Evolutionary conservation across 2,113 vertebrate species (phyloP), one percentile per base, ranked within the genome.

Genomic region (Pimephales promelas): DNA sequence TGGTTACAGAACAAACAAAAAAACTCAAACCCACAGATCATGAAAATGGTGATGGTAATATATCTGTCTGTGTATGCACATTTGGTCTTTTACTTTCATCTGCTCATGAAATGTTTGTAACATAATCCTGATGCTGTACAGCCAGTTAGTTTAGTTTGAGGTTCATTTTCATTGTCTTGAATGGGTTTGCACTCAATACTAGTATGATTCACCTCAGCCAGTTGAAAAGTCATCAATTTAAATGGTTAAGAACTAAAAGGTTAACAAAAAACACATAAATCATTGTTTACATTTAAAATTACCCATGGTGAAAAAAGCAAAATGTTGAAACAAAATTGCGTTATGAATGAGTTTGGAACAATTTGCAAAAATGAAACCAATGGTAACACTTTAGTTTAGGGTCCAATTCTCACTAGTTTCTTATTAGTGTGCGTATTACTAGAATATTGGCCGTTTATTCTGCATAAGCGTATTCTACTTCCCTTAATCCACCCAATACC

Each of bases 91-190:
- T 9, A 2, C 18, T 76, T 28, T 11, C 5, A 4, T 22, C 10
- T 34, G 16, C 28, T 31, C 61, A 10, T 66, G 14, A 64, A 18
- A 14, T 5, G 31, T 36, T 68, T 0, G 3, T 57, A 11, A 52
- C 16, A 20, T 20, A 64, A 56, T 66, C 52, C 31, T 31, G 34
- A 40, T 83, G 64, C n/a, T 57, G 31, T n/a, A 40, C 72, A 76
- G 62, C 45, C 61, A 45, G 31, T 31, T 86, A 31, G 24, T 83
- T 83, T 24, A 10, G 43, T 83, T n/a, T 73, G 31, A 52, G 80
- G 8, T 43, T 68, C 18, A 34, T 77, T 22, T 36, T 36, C 52
- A 54, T 54, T 22, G 8, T 14, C 18, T 34, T 76, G 5, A 26
- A 22, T 22, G 26, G 45, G 1, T n/a, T 70, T 34, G 9, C 34